These are phyloP conservation scores for Melanotaenia parkinsoni DNA, from an alignment of 2,797 vertebrate genomes.

Conservation along the genomic window DNA sequence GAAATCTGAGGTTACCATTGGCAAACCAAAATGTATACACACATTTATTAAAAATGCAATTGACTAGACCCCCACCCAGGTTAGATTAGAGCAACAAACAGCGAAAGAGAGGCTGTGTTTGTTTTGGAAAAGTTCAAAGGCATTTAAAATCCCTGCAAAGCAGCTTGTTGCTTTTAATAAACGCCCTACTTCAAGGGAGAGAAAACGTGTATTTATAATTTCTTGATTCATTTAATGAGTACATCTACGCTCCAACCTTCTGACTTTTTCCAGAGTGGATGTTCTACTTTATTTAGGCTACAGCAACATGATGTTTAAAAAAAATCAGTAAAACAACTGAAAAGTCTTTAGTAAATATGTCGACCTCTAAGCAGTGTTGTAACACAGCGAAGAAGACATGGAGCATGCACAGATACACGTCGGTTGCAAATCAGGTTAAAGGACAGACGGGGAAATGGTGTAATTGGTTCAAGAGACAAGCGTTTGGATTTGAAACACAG, in stretches of 20 bases:
- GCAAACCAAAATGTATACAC: neutral
- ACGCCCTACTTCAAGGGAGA: neutral
- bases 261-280: constrained; percentile 3
- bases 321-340: too few relatives aligned
- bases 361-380: too few relatives aligned
- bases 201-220: constrained; percentile 16
- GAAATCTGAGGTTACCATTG: neutral
- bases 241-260: neutral
- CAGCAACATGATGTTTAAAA: too few relatives aligned
- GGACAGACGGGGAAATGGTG: too few relatives aligned
- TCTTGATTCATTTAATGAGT: constrained; percentile 15
- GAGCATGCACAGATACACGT: too few relatives aligned
- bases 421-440: too few relatives aligned
- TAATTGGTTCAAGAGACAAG: too few relatives aligned
- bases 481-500: too few relatives aligned
- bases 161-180: constrained; percentile 13
- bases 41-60: constrained; percentile 23
- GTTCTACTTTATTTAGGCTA: neutral
- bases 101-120: constrained; percentile 18
- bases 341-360: too few relatives aligned
- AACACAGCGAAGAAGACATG: too few relatives aligned
- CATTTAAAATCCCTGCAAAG: constrained; percentile 28
- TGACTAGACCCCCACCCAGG: constrained; percentile 25
- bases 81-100: constrained; percentile 40
- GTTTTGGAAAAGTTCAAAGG: constrained; percentile 46